These are phyloP conservation scores for Siniperca obscura DNA, from an alignment of 2,797 vertebrate species.

Conservation along the genomic window DNA sequence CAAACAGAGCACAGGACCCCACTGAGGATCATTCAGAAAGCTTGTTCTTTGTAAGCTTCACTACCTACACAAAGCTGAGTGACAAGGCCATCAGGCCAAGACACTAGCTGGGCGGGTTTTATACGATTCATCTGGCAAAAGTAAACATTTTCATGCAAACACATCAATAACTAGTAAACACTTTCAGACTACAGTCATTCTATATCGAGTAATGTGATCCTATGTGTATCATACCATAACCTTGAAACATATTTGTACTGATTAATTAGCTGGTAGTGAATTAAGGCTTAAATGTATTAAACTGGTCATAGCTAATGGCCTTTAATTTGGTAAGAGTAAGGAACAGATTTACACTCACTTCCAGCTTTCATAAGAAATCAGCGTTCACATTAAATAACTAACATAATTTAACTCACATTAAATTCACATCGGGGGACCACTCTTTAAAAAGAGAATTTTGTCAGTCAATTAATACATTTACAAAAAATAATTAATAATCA, in stretches of 20 bases:
- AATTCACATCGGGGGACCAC: no score
- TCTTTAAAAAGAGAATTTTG: no score
- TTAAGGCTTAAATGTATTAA: no score
- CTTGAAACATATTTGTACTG: not conserved
- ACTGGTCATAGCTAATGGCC: no score
- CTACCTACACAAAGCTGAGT: not conserved
- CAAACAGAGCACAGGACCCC: slow-evolving; percentile 1
- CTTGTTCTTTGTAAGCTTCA: not conserved
- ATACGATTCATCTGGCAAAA: not conserved
- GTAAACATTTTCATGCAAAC: not conserved
- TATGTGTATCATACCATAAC: not conserved
- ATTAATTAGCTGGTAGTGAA: not conserved
- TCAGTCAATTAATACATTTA: no score
- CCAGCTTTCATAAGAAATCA: no score
- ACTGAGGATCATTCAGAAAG: not conserved
- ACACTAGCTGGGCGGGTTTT: not conserved
- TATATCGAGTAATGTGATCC: not conserved
- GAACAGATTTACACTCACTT: no score
- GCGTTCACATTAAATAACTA: no score
- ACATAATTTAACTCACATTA: no score
- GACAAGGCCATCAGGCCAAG: not conserved
- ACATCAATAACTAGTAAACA: no score
- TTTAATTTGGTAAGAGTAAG: no score
- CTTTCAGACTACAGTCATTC: not conserved
- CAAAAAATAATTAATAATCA: no score